Base-by-base conservation (phyloP, 1,140 invertebrate genomes). In the Drosophila kurseongensis region DNA sequence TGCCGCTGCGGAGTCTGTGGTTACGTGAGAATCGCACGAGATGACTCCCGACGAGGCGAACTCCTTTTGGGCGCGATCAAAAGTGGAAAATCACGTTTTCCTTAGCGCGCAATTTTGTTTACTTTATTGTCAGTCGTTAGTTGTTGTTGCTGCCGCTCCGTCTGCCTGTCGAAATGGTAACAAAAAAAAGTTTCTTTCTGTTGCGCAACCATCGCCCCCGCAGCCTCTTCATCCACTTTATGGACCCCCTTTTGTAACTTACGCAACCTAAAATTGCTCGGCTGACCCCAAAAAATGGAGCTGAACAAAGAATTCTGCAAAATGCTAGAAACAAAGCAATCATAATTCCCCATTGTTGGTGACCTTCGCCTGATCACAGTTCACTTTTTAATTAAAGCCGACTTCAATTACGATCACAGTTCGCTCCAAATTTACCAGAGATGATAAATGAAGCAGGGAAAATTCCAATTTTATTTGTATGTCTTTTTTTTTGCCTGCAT, bases 71-170 rank as follows among this genome's bases (percentile, higher is more conserved):
- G 81, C 62, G 72, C 72, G 76, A 84, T 80, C 81, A 80, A 84
- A 84, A 84, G 80, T 85, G 80, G 80, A 84, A 84, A 84, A 84
- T 84, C 80, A 84, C 80, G 80, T 84, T 84, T 84, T 84, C 78
- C 81, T 84, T 80, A 67, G 80, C 80, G 81, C 80, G 80, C 77
- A 72, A 83, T 83, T 83, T 83, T 75, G 75, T 78, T 80, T 74
- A 40, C 56, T 74, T 74, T 83, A 71, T 76, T 78, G 52, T 61
- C 59, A 40, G 50, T 56, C 72, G 52, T 68, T 81, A 32, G 61
- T 59, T 51, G 65, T 73, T 80, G 55, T 52, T 60, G 66, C 51
- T 61, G 61, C 52, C 59, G 61, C 23, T 36, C 9, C 29, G 13
- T 29, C 57, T 67, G 80, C 76, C 67, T 51, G 60, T 60, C 65